Evolutionary conservation across 1,140 invertebrate species (phyloP).

Genomic region (Drosophila pruinosa): DNA sequence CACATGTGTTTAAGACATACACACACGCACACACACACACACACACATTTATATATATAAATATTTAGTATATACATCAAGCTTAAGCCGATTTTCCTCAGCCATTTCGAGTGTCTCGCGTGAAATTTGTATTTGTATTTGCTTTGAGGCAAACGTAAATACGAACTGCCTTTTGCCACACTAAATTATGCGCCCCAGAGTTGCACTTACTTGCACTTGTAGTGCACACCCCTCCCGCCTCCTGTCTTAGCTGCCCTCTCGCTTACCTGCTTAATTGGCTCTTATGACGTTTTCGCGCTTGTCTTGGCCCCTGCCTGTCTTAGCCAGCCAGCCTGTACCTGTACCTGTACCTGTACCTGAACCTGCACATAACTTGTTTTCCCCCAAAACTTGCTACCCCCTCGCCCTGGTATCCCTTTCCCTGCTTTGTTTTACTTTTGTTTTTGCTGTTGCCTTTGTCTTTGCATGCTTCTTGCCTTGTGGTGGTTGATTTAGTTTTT

Average conservation of each 20-base stretch:
- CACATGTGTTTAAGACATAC: neutral
- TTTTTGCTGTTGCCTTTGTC: constrained; percentile 11
- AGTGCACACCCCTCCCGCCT: neutral
- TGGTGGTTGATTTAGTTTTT: constrained; percentile 44
- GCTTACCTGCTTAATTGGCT: constrained; percentile 80
- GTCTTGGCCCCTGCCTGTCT: constrained; percentile 25
- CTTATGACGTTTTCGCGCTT: constrained; percentile 80
- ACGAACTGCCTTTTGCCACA: constrained; percentile 23
- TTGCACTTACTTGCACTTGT: constrained; percentile 8
- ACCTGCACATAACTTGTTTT: constrained; percentile 47
- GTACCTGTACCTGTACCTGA: constrained; percentile 18
- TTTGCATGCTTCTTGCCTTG: constrained; percentile 30
- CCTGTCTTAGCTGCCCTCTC: constrained; percentile 3
- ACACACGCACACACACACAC: constrained; percentile 3
- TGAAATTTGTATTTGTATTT: constrained; percentile 73
- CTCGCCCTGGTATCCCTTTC: constrained; percentile 10
- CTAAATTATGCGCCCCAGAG: constrained; percentile 46
- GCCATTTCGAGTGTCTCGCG: constrained; percentile 50
- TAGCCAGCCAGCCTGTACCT: constrained; percentile 10
- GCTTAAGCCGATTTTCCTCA: constrained; percentile 68
- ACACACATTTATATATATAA: neutral
- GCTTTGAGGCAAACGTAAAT: constrained; percentile 53
- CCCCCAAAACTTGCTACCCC: constrained; percentile 45
- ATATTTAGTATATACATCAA: constrained; percentile 50
- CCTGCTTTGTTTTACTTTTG: neutral